Evolutionary conservation across 2,797 vertebrate species (phyloP).

Genomic region (Glossophaga mutica): DNA sequence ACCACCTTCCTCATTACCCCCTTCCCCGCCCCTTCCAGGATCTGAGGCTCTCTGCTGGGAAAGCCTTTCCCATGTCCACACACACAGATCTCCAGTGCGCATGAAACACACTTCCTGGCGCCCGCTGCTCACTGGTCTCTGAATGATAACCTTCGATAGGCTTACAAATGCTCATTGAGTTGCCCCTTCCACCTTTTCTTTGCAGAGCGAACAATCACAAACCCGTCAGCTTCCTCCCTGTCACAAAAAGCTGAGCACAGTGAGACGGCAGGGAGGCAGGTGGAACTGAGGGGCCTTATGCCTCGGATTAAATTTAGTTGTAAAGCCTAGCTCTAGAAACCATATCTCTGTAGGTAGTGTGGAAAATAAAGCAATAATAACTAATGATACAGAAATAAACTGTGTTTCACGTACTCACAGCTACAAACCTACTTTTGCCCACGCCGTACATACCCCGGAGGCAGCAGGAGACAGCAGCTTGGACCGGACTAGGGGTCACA

Average conservation of each 20-base stretch:
- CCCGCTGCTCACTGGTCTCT: background rate
- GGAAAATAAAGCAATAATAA: background rate
- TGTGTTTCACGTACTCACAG: background rate
- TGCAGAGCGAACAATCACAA: background rate
- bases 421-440: background rate
- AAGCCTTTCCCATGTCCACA: slow-evolving; percentile 5
- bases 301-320: background rate
- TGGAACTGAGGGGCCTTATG: background rate
- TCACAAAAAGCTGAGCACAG: background rate
- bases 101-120: background rate
- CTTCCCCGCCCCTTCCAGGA: slow-evolving; percentile 41
- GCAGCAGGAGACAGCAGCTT: background rate
- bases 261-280: background rate
- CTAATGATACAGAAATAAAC: background rate
- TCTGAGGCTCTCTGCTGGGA: slow-evolving; percentile 24
- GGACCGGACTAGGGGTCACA: background rate
- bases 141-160: slow-evolving; percentile 29
- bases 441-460: background rate
- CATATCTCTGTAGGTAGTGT: background rate
- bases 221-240: slow-evolving; percentile 23
- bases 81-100: background rate
- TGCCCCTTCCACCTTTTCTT: slow-evolving; percentile 31
- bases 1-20: background rate
- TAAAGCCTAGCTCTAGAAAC: background rate
- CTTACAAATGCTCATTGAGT: background rate